Evolutionary conservation across 2,113 vertebrate genomes (phyloP).

Genomic region (Pachypanchax playfairii): DNA sequence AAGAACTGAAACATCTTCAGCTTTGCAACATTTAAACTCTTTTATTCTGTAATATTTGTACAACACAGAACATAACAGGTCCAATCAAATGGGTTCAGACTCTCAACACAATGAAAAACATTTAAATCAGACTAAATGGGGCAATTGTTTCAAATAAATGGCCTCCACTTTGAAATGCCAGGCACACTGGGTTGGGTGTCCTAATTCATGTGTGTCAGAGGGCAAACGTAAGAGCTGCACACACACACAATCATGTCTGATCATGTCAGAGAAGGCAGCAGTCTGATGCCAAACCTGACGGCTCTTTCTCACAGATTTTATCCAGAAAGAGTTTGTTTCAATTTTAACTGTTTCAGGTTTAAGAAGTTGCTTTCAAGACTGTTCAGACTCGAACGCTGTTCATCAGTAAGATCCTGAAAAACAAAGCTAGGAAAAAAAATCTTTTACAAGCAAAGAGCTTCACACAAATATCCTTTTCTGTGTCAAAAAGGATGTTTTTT

Average conservation of each 20-base stretch:
- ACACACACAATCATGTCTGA: slow-evolving; percentile 56
- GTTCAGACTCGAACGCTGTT: slow-evolving; percentile 9
- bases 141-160: slow-evolving; percentile 63
- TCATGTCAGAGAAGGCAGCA: slow-evolving; percentile 58
- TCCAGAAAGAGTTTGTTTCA: slow-evolving; percentile 9
- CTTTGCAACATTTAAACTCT: not conserved
- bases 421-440: not conserved
- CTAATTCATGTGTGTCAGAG: slow-evolving; percentile 50
- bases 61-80: not conserved
- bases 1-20: too few relatives aligned
- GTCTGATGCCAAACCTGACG: slow-evolving; percentile 47
- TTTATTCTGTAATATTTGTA: not conserved
- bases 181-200: slow-evolving; percentile 58
- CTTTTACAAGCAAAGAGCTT: not conserved
- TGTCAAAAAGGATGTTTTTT: too few relatives aligned
- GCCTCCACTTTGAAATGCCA: slow-evolving; percentile 65
- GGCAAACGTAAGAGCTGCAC: slow-evolving; percentile 25
- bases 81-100: slow-evolving; percentile 3
- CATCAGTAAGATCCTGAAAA: not conserved
- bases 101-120: slow-evolving; percentile 37
- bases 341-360: slow-evolving; percentile 20
- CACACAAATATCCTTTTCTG: not conserved
- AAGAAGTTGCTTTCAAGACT: slow-evolving; percentile 25
- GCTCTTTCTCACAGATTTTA: slow-evolving; percentile 52
- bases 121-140: slow-evolving; percentile 55